phyloP scores from a whole-genome alignment of 2,113 vertebrate genomes.

The Hydrochoerus hydrochaeris region DNA sequence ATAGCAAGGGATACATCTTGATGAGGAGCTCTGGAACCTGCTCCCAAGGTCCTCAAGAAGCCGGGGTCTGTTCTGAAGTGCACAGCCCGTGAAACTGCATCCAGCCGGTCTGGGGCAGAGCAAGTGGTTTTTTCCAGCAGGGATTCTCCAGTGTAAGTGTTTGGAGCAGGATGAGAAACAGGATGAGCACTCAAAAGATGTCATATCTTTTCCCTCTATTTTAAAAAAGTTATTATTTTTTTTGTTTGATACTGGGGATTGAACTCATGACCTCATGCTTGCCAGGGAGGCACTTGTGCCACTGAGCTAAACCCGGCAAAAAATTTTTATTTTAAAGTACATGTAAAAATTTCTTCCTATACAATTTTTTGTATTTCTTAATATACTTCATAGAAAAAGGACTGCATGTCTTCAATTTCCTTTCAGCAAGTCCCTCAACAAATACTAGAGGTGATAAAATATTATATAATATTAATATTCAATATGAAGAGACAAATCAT shows the following conservation, averaged over 20 bases:
- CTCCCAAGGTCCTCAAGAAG: neutral
- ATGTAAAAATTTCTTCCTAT: neutral
- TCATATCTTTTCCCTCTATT: neutral
- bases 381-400: neutral
- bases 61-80: neutral
- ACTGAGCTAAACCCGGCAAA: no score
- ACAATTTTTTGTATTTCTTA: neutral
- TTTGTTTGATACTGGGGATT: no score
- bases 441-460: conserved; percentile 32
- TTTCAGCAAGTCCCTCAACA: neutral
- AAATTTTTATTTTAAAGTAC: neutral
- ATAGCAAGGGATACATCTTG: neutral
- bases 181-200: neutral
- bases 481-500: conserved; percentile 36
- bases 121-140: neutral
- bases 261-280: no score
- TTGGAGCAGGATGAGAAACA: neutral
- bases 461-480: neutral
- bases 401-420: conserved; percentile 11
- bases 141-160: neutral
- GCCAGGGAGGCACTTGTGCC: no score
- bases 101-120: neutral
- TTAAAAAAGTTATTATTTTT: no score
- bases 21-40: neutral
- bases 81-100: no score